Evolutionary conservation across 2,797 vertebrate genomes (phyloP), one percentile per base, ranked within the genome.

Genomic region (Xiphorhynchus erythropygius): DNA sequence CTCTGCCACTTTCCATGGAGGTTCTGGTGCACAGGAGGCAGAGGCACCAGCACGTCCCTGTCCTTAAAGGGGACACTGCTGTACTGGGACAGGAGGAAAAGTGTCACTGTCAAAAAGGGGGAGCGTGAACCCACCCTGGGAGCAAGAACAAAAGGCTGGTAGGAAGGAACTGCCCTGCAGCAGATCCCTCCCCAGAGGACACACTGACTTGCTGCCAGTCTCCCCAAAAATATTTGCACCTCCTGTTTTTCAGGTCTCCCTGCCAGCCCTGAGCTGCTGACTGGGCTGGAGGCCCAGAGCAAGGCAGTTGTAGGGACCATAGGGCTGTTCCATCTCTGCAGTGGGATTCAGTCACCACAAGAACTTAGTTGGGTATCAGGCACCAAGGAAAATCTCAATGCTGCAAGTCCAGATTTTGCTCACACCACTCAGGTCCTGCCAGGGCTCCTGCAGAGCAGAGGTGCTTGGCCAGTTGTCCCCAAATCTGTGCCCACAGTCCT

Each of bases 311-410:
- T 8, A 0, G n/a, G 59, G 33, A 65, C 28, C 25, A 35, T 0
- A 0, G 47, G 16, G 19, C 39, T 65, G 42, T 49, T 44, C 60
- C 27, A 33, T 18, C 46, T 33, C 49, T 70, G 78, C 57, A 82
- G 22, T 0, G 0, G 19, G 62, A 21, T 35, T 52, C 33, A 16
- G 25, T 33, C 42, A 44, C 22, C 10, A 39, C 30, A 15, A 46
- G 18, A n/a, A n/a, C 24, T 42, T 44, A 14, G 44, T 0, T 1
- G 2, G 24, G 15, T n/a, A 81, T 2, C 1, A 4, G 63, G 18
- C 57, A 64, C 37, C 44, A 55, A 39, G 28, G 30, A 41, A 65
- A 53, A 67, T 15, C 65, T 90, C 56, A 16, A 23, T 35, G 39
- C 13, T 28, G 11, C 17, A 41, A 65, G 32, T 15, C 39, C 5